A percentile compares a stretch with the other conserved stretches of the same genome.
Evolutionary conservation across 2,113 vertebrate genomes (phyloP).

Genomic region (Platichthys flesus): DNA sequence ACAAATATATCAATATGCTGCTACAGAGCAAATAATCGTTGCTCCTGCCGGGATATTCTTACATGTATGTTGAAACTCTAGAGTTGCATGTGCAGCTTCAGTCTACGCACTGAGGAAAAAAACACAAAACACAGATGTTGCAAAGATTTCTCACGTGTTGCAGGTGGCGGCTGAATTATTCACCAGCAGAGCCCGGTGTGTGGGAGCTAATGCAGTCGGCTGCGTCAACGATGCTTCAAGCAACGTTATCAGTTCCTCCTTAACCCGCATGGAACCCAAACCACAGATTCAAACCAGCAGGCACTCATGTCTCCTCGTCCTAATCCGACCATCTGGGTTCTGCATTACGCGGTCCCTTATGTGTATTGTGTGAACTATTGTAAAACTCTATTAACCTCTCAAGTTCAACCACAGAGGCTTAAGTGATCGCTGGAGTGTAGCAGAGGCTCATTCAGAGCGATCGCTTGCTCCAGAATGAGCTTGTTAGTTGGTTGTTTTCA

Average conservation of each 20-base stretch:
- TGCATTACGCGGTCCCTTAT: slow-evolving; percentile 41
- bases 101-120: neutral
- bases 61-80: neutral
- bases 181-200: neutral
- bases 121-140: neutral
- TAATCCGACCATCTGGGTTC: slow-evolving; percentile 27
- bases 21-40: neutral
- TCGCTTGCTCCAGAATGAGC: slow-evolving; percentile 51
- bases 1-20: neutral
- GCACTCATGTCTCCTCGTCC: slow-evolving; percentile 3
- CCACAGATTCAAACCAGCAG: slow-evolving; percentile 17
- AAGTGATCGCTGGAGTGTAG: slow-evolving; percentile 44
- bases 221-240: neutral
- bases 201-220: neutral
- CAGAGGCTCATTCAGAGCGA: slow-evolving; percentile 45
- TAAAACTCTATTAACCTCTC: slow-evolving; percentile 46
- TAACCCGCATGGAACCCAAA: neutral
- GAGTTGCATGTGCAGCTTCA: neutral
- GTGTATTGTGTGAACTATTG: slow-evolving; percentile 32
- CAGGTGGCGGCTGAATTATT: neutral
- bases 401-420: slow-evolving; percentile 44
- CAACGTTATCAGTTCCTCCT: neutral
- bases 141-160: neutral
- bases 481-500: slow-evolving; percentile 43
- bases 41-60: neutral